Evolutionary conservation across 2,888 invertebrate genomes (phyloP).

Genomic region (Vandiemenella viatica): DNA sequence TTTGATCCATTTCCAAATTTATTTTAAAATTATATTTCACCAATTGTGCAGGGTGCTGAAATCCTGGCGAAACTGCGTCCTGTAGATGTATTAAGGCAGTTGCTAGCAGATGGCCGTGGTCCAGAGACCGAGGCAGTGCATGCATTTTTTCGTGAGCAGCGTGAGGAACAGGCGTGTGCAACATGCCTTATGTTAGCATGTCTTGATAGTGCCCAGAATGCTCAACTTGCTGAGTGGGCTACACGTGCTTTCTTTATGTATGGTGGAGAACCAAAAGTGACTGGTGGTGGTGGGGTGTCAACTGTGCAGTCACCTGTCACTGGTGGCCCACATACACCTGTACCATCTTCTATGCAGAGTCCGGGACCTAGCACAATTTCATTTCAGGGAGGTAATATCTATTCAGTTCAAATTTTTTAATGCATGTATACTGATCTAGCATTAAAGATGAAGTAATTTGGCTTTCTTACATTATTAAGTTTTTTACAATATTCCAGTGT

Average conservation of each 20-base stretch:
- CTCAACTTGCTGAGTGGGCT: conserved; percentile 68
- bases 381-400: background rate
- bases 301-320: conserved; percentile 21
- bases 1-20: too few relatives aligned
- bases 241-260: conserved; percentile 83
- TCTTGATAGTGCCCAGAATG: conserved; percentile 42
- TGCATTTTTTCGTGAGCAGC: conserved; percentile 70
- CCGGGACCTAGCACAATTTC: background rate
- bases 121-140: conserved; percentile 74
- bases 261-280: conserved; percentile 57
- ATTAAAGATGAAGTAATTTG: too few relatives aligned
- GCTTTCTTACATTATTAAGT: too few relatives aligned
- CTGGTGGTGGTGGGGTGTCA: conserved; percentile 17
- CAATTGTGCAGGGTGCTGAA: conserved; percentile 49
- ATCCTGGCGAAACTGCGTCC: conserved; percentile 71
- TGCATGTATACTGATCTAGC: too few relatives aligned
- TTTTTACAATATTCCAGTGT: too few relatives aligned
- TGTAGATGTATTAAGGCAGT: conserved; percentile 69
- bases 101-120: conserved; percentile 68
- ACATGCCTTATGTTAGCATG: conserved; percentile 77
- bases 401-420: too few relatives aligned
- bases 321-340: background rate
- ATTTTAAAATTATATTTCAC: background rate
- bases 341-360: background rate
- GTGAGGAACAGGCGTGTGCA: conserved; percentile 76